These are phyloP conservation scores for Mirounga angustirostris DNA, from an alignment of 2,113 vertebrate species.

Conservation along the genomic window DNA sequence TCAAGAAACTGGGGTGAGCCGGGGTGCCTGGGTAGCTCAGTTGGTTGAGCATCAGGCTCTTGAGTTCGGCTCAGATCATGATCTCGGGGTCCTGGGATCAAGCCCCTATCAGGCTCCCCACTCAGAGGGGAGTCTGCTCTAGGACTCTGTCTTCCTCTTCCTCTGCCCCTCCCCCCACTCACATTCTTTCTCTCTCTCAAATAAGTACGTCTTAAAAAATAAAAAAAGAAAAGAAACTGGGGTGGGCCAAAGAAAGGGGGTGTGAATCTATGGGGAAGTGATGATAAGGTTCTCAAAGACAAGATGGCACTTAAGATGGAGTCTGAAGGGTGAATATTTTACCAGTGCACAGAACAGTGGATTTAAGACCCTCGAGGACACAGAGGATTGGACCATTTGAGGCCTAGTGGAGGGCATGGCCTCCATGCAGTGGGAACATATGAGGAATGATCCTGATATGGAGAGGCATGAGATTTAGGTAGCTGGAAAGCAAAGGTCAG, in stretches of 20 bases:
- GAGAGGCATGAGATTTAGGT: not conserved
- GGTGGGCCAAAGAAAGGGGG: not conserved
- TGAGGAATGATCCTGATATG: not conserved
- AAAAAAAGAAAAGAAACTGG: not conserved
- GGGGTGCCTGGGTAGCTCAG: not conserved
- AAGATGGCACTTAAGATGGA: not conserved
- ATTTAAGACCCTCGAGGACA: not conserved
- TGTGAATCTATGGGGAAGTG: not conserved
- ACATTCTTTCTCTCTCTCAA: not conserved
- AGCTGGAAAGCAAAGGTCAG: not conserved
- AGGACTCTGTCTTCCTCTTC: not conserved
- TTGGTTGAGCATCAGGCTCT: not conserved
- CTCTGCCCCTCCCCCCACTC: not conserved
- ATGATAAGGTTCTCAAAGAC: not conserved
- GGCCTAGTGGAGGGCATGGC: not conserved
- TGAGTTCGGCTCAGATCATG: not conserved
- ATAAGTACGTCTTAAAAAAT: not conserved
- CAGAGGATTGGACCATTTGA: not conserved
- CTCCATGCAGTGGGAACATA: not conserved
- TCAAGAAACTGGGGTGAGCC: not conserved
- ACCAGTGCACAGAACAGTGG: not conserved
- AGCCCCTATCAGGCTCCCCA: not conserved
- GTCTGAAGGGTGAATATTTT: not conserved
- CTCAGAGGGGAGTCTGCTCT: not conserved
- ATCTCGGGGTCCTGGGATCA: not conserved